A percentile compares a stretch with the other conserved stretches of the same genome.
These are phyloP conservation scores for Aspidiotus destructor DNA, from an alignment of 2,888 invertebrate genomes.

Conservation along the genomic window DNA sequence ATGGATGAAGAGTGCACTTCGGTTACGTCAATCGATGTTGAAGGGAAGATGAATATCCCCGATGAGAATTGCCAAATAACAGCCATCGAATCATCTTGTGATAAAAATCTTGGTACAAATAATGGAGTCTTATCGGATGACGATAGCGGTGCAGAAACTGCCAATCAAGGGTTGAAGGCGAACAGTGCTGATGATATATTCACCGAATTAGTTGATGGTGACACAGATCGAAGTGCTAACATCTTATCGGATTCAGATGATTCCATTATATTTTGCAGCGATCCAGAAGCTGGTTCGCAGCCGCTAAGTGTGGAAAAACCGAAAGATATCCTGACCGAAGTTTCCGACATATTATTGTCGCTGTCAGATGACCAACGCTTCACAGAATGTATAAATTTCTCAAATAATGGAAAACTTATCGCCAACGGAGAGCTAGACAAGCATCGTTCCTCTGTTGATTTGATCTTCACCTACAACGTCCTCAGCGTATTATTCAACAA, in stretches of 20 bases:
- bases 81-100: too few relatives aligned
- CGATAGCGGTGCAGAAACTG: not conserved
- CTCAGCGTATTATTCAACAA: slow-evolving; percentile 22
- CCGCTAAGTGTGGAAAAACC: slow-evolving; percentile 10
- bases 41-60: too few relatives aligned
- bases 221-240: not conserved
- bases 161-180: not conserved
- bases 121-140: not conserved
- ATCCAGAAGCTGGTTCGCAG: slow-evolving; percentile 15
- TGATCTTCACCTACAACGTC: slow-evolving; percentile 28
- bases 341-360: slow-evolving; percentile 23
- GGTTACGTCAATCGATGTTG: too few relatives aligned
- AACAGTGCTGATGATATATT: slow-evolving; percentile 19
- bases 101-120: not conserved
- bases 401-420: slow-evolving; percentile 20
- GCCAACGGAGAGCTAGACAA: slow-evolving; percentile 9
- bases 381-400: slow-evolving; percentile 24
- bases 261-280: slow-evolving; percentile 27
- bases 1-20: too few relatives aligned
- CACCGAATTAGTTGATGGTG: slow-evolving; percentile 13
- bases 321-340: slow-evolving; percentile 18
- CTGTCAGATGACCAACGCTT: slow-evolving; percentile 25
- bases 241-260: slow-evolving; percentile 24
- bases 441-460: slow-evolving; percentile 14
- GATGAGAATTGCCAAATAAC: too few relatives aligned